phyloP scores from a whole-genome alignment of 2,797 vertebrate species.

The Ctenosaura bakeri region DNA sequence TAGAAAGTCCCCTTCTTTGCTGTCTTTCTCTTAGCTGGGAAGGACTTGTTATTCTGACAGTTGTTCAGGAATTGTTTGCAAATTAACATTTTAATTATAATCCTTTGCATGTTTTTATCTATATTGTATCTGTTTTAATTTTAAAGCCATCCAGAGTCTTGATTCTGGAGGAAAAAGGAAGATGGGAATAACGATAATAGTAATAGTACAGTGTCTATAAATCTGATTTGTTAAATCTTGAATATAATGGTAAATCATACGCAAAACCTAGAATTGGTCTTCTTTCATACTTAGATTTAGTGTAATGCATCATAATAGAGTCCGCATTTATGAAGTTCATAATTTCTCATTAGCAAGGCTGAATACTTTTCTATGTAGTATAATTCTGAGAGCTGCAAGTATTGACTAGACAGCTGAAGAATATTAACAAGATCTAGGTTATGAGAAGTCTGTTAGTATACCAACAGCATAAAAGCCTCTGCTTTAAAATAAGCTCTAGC shows the following conservation, averaged over 20 bases:
- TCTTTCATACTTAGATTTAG: background rate
- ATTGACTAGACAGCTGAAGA: background rate
- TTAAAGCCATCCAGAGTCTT: no score
- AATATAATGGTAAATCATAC: background rate
- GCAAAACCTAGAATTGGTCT: background rate
- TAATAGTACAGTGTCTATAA: background rate
- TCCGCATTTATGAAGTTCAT: background rate
- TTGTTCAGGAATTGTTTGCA: no score
- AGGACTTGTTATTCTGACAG: no score
- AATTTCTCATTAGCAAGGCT: background rate
- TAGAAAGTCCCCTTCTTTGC: no score
- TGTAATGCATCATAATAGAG: background rate
- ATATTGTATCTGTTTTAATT: no score
- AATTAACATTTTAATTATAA: background rate
- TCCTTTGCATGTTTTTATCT: background rate
- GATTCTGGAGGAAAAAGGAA: no score
- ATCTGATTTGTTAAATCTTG: background rate
- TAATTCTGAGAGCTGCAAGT: background rate
- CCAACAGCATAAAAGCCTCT: background rate
- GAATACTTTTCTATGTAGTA: background rate
- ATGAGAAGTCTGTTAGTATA: background rate
- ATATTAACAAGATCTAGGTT: background rate
- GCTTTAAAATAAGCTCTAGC: no score
- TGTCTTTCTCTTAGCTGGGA: no score
- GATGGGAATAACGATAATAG: background rate